A percentile compares a stretch with the other conserved stretches of the same genome.
Evolutionary conservation across 2,797 vertebrate genomes (phyloP).

Genomic region (Dallia pectoralis): DNA sequence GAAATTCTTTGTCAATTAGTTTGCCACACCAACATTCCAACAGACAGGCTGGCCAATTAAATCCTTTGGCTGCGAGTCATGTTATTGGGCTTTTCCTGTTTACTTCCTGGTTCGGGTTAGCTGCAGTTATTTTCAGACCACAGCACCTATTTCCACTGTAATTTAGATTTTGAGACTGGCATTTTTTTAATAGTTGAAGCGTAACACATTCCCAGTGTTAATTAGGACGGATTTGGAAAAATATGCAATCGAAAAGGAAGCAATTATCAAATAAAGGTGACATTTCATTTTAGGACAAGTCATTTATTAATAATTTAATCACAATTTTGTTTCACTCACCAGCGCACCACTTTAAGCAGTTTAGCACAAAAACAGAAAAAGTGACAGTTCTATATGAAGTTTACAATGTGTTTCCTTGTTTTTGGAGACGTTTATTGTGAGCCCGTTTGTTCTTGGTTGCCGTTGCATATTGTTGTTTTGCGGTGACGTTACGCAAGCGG

Average conservation of each 20-base stretch:
- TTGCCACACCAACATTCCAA: slow-evolving; percentile 72
- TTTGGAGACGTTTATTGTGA: slow-evolving; percentile 55
- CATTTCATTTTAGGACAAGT: not conserved
- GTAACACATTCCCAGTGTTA: not conserved
- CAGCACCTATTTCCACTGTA: slow-evolving; percentile 10
- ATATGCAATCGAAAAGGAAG: not conserved
- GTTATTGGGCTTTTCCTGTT: slow-evolving; percentile 61
- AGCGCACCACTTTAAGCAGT: slow-evolving; percentile 8
- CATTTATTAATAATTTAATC: not conserved
- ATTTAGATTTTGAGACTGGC: not conserved
- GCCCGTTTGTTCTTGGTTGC: slow-evolving; percentile 56
- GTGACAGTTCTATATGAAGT: slow-evolving; percentile 33
- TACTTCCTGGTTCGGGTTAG: slow-evolving; percentile 48
- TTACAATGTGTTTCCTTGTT: slow-evolving; percentile 28
- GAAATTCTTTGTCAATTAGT: slow-evolving; percentile 79
- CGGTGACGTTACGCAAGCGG: slow-evolving; percentile 49
- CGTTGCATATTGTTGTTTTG: slow-evolving; percentile 59
- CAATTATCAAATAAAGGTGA: not conserved
- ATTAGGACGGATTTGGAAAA: not conserved
- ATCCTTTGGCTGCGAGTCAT: slow-evolving; percentile 52
- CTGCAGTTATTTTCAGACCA: slow-evolving; percentile 46
- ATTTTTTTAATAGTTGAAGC: not conserved
- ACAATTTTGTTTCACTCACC: not conserved
- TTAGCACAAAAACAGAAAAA: slow-evolving; percentile 29
- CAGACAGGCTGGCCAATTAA: slow-evolving; percentile 65